Evolutionary conservation across 2,113 vertebrate genomes (phyloP).

Genomic region (Mola mola): DNA sequence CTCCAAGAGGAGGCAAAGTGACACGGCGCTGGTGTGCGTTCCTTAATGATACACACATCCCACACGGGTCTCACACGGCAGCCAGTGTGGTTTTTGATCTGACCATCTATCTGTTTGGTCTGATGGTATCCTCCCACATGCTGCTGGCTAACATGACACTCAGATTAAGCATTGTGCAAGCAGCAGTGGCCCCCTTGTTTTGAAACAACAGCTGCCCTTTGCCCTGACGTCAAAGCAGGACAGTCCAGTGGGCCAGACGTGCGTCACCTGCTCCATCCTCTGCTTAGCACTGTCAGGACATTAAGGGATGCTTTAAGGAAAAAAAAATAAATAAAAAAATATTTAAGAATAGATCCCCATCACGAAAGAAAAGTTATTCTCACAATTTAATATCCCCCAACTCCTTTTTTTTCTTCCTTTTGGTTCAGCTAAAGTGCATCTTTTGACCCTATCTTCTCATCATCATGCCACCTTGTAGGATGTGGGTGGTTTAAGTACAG

Average conservation of each 20-base stretch:
- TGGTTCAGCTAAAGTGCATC: neutral
- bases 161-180: slow-evolving; percentile 24
- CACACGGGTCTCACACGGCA: slow-evolving; percentile 4
- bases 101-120: neutral
- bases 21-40: slow-evolving; percentile 41
- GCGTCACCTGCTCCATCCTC: slow-evolving; percentile 71
- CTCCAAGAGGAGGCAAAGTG: slow-evolving; percentile 71
- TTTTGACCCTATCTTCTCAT: slow-evolving; percentile 7
- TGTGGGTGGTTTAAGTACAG: slow-evolving; percentile 45
- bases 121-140: neutral
- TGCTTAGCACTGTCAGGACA: slow-evolving; percentile 23
- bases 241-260: slow-evolving; percentile 41
- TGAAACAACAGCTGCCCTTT: slow-evolving; percentile 65
- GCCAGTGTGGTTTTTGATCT: neutral
- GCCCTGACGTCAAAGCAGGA: slow-evolving; percentile 64
- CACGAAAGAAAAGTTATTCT: too few species aligned
- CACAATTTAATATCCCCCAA: too few species aligned
- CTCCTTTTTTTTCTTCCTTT: neutral
- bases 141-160: slow-evolving; percentile 20
- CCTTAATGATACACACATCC: too few species aligned
- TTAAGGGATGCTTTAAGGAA: too few species aligned
- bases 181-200: slow-evolving; percentile 43
- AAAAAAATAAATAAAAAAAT: too few species aligned
- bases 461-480: slow-evolving; percentile 6
- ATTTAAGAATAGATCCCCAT: too few species aligned